These are phyloP conservation scores for Lepus europaeus DNA, from an alignment of 2,113 vertebrate genomes.

Conservation along the genomic window DNA sequence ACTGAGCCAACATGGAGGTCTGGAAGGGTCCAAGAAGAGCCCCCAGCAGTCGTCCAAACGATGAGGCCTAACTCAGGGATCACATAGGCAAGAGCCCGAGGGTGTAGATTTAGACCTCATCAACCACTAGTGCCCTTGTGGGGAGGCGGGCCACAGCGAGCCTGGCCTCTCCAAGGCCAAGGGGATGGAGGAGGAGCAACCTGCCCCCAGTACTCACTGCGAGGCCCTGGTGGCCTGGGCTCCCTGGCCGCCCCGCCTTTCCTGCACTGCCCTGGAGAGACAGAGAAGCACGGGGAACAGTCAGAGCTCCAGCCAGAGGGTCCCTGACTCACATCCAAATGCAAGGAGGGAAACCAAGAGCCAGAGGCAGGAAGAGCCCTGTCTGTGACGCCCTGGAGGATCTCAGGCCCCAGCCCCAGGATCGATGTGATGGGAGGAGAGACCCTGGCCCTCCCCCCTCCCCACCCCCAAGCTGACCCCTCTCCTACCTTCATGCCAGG, in stretches of 20 bases:
- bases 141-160: neutral
- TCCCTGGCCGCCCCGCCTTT: constrained; percentile 91
- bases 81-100: neutral
- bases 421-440: neutral
- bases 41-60: neutral
- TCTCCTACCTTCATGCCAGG: constrained; percentile 94
- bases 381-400: neutral
- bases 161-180: neutral
- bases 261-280: constrained; percentile 91
- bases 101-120: neutral
- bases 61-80: neutral
- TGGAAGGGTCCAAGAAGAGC: neutral
- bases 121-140: neutral
- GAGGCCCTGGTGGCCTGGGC: constrained; percentile 93
- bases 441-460: neutral
- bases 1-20: neutral
- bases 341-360: neutral
- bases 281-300: neutral
- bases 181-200: neutral
- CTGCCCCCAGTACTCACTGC: constrained; percentile 90
- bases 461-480: neutral
- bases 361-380: neutral
- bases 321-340: neutral
- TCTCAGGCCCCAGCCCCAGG: neutral
- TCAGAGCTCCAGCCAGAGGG: constrained; percentile 2